phyloP scores from a whole-genome alignment of 2,888 invertebrate species.

The Trypoxylon attenuatum region DNA sequence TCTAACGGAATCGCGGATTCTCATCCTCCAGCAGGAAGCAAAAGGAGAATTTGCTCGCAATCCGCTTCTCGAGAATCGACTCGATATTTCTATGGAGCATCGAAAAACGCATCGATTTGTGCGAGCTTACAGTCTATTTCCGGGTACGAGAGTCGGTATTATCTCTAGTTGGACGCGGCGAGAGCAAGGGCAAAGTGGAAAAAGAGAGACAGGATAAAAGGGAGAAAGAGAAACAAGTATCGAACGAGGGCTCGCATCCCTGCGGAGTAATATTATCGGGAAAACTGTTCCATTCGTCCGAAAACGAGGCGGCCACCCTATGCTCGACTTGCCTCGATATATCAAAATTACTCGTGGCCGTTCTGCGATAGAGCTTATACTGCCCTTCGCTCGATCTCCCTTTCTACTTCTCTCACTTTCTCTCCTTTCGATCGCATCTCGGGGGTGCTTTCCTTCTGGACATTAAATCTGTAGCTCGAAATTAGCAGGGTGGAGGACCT shows the following conservation, averaged over 20 bases:
- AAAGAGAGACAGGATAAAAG: constrained; percentile 12
- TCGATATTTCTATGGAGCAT: constrained; percentile 8
- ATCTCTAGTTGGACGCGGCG: constrained; percentile 34
- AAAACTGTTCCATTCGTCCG: constrained; percentile 45
- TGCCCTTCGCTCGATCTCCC: not conserved
- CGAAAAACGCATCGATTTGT: constrained; percentile 25
- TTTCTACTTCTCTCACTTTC: not conserved
- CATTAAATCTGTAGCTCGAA: constrained; percentile 53
- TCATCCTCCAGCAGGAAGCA: not conserved
- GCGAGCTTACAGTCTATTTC: constrained; percentile 37
- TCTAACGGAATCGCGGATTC: not conserved
- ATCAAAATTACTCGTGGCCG: constrained; percentile 67
- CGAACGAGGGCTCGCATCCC: constrained; percentile 26
- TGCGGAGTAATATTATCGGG: constrained; percentile 53
- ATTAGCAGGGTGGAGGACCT: constrained; percentile 19
- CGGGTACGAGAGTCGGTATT: constrained; percentile 22
- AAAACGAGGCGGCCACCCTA: constrained; percentile 15
- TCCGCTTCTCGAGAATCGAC: not conserved
- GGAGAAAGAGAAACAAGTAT: constrained; percentile 14
- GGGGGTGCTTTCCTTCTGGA: constrained; percentile 25
- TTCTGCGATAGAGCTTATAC: constrained; percentile 37
- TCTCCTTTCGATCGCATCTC: not conserved
- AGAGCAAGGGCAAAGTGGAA: not conserved
- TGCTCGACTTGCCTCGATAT: constrained; percentile 49
- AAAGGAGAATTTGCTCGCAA: not conserved